These are phyloP conservation scores for Anolis sagrei DNA, from an alignment of 2,113 vertebrate species.

Conservation along the genomic window DNA sequence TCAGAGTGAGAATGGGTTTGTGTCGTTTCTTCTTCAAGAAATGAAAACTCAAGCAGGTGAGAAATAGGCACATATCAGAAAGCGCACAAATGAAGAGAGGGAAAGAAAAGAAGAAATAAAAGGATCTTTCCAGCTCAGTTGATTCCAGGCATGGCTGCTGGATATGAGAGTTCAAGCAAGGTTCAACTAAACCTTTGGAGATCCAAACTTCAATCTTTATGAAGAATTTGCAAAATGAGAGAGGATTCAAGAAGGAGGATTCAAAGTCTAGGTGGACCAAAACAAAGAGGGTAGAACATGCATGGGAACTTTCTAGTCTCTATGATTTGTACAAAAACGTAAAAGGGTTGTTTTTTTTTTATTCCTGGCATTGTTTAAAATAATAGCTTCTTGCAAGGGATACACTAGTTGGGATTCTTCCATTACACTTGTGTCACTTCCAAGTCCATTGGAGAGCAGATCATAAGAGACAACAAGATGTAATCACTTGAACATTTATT, in stretches of 20 bases:
- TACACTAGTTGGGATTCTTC: no score
- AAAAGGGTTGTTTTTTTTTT: no score
- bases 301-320: not conserved
- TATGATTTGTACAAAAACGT: not conserved
- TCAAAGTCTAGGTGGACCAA: not conserved
- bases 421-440: no score
- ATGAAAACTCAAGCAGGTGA: not conserved
- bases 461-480: no score
- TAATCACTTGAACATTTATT: no score
- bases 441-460: no score
- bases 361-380: not conserved
- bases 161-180: slow-evolving; percentile 6
- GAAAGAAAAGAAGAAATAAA: not conserved
- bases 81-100: not conserved
- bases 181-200: slow-evolving; percentile 9
- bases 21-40: not conserved
- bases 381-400: no score
- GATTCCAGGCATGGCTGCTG: not conserved
- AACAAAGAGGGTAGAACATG: not conserved
- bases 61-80: not conserved
- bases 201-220: not conserved
- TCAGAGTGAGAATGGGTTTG: not conserved
- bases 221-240: not conserved
- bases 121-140: not conserved
- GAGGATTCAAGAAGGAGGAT: not conserved